phyloP scores from a whole-genome alignment of 2,797 vertebrate species.

The Oryzias sinensis region DNA sequence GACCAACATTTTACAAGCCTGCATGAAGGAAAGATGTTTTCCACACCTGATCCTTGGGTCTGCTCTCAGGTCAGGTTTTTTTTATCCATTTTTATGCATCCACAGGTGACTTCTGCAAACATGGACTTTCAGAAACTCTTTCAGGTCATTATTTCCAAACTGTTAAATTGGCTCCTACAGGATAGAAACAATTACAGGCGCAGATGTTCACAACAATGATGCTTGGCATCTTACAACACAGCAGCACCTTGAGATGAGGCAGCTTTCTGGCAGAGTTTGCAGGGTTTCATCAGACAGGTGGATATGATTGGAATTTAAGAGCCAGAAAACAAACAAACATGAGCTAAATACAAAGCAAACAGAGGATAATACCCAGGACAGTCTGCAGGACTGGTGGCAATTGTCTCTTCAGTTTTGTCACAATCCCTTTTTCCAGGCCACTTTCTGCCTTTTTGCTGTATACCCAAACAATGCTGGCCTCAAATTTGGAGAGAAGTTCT shows the following conservation, averaged over 20 bases:
- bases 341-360: constrained; percentile 1
- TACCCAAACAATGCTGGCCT: not conserved
- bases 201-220: constrained; percentile 20
- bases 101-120: constrained; percentile 7
- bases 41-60: not conserved
- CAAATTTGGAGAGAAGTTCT: no score
- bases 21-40: no score
- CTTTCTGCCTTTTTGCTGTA: not conserved
- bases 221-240: not conserved
- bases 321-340: constrained; percentile 14
- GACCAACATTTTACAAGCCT: constrained; percentile 13
- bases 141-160: constrained; percentile 4
- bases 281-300: constrained; percentile 12
- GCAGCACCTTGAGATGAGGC: constrained; percentile 13
- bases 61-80: not conserved
- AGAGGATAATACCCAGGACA: not conserved
- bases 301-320: not conserved
- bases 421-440: not conserved
- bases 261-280: constrained; percentile 6
- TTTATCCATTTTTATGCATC: not conserved
- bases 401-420: constrained; percentile 1
- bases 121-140: not conserved
- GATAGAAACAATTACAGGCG: constrained; percentile 4
- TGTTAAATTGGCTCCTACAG: constrained; percentile 8
- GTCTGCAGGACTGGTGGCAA: not conserved